Conservation (phyloP, 2,797 vertebrate species). For the Spea hammondii region DNA sequence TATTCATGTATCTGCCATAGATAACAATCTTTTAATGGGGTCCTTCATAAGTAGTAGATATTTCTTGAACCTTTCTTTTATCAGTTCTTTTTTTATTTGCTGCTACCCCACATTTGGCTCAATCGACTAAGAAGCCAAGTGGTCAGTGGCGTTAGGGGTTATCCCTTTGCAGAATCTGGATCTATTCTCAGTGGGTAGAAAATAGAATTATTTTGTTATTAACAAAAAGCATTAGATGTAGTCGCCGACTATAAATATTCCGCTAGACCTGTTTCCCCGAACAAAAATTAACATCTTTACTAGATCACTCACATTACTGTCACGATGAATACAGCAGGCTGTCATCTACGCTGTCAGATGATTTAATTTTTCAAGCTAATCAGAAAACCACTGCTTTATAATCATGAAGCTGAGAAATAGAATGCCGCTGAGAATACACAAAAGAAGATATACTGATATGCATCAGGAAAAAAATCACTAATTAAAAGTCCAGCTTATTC, state of each 20-base stretch:
- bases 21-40: too few relatives aligned
- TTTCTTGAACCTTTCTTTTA: too few relatives aligned
- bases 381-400: background rate
- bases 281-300: conserved; percentile 5
- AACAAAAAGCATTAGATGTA: background rate
- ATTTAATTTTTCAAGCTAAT: conserved; percentile 19
- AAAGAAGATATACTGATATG: background rate
- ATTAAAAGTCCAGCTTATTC: background rate
- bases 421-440: conserved; percentile 8
- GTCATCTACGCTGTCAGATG: conserved; percentile 5
- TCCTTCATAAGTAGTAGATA: too few relatives aligned
- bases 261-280: background rate
- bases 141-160: too few relatives aligned
- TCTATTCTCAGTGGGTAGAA: too few relatives aligned
- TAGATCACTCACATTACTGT: background rate
- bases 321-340: background rate
- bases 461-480: background rate
- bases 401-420: background rate
- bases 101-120: too few relatives aligned
- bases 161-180: too few relatives aligned
- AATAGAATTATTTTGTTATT: background rate
- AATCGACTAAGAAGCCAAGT: too few relatives aligned
- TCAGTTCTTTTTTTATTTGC: too few relatives aligned
- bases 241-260: background rate
- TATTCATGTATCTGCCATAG: too few relatives aligned